A percentile compares a stretch with the other conserved stretches of the same genome.
Evolutionary conservation across 1,140 invertebrate genomes (phyloP).

Genomic region (Wasmannia auropunctata): DNA sequence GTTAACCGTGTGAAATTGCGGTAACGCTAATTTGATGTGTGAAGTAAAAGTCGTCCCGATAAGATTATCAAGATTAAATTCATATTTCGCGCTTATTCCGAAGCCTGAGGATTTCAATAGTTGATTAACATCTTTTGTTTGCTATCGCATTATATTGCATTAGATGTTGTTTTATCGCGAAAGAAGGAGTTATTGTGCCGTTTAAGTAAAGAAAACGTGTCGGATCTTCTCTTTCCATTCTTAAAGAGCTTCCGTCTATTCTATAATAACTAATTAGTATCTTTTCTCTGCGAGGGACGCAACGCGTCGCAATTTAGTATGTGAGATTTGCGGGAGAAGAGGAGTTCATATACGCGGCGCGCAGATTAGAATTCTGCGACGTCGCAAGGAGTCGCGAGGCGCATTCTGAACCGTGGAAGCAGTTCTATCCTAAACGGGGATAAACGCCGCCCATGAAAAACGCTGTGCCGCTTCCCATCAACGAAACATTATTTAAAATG

Average conservation of each 20-base stretch:
- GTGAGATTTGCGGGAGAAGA: slow-evolving; percentile 16
- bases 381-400: not conserved
- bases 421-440: slow-evolving; percentile 22
- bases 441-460: slow-evolving; percentile 22
- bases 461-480: not conserved
- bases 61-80: not conserved
- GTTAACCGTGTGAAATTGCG: not conserved
- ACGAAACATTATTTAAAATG: slow-evolving; percentile 38
- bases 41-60: not conserved
- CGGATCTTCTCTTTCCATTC: not conserved
- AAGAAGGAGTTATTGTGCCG: not conserved
- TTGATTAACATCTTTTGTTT: not conserved
- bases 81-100: not conserved
- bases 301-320: not conserved
- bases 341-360: not conserved
- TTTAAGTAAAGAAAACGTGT: not conserved
- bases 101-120: not conserved
- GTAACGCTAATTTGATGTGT: not conserved
- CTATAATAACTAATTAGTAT: slow-evolving; percentile 27
- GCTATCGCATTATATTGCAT: not conserved
- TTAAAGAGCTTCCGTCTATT: not conserved
- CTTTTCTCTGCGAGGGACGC: not conserved
- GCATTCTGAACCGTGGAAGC: slow-evolving; percentile 8
- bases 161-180: not conserved
- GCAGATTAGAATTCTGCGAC: slow-evolving; percentile 16